phyloP scores from a whole-genome alignment of 2,113 vertebrate species.

The Clarias magur region DNA sequence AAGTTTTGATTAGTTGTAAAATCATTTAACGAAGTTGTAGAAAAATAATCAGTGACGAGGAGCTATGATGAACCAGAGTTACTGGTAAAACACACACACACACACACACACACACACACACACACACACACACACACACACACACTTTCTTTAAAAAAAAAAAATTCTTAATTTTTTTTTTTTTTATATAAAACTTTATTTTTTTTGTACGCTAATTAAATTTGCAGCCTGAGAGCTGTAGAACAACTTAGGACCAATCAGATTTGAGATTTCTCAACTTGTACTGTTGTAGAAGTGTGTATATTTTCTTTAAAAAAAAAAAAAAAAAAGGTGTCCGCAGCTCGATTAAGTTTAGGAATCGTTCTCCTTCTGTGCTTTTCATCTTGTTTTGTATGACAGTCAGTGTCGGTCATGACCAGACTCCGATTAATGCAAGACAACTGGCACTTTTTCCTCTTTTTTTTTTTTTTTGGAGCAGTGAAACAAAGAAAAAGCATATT shows the following conservation, averaged over 20 bases:
- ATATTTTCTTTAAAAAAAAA: neutral
- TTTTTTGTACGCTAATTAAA: neutral
- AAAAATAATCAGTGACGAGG: neutral
- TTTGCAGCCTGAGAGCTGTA: neutral
- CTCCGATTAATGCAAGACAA: constrained; percentile 68
- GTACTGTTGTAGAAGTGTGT: neutral
- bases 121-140: too few species aligned
- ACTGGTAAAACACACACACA: neutral
- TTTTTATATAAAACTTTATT: too few species aligned
- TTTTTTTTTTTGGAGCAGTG: neutral
- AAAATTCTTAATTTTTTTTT: too few species aligned
- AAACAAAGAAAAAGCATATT: constrained; percentile 53
- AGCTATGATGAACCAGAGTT: neutral
- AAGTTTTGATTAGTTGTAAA: neutral
- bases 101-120: too few species aligned
- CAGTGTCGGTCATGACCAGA: constrained; percentile 39
- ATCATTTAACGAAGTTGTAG: neutral
- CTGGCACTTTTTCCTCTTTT: constrained; percentile 46
- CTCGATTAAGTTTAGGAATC: neutral
- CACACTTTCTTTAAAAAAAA: too few species aligned
- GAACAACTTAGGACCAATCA: neutral
- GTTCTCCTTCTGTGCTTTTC: neutral
- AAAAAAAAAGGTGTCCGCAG: neutral
- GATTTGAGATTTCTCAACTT: neutral
- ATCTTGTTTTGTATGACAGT: neutral